Evolutionary conservation across 2,888 invertebrate species (phyloP), one percentile per base, ranked within the genome.

Genomic region (Laothoe populi): DNA sequence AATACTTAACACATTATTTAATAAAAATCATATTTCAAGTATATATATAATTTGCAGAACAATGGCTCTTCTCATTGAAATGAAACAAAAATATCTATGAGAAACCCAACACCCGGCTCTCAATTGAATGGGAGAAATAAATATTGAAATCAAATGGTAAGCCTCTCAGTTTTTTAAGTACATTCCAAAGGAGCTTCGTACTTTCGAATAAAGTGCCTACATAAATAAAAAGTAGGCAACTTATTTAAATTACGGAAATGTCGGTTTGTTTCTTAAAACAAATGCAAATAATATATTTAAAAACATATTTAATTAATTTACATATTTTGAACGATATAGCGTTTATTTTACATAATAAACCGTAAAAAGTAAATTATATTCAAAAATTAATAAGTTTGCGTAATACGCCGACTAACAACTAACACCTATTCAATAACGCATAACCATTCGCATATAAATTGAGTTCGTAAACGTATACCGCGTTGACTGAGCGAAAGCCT

Each of bases 1-100:
- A n/a, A 26, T 26, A 4, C 7, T 26, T 26, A 26, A 4, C 26
- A 4, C 26, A 26, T 26, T 7, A 26, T 26, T 53, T 16, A 53
- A 26, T 26, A 26, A 16, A 31, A 53, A 3, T 53, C 26, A 53
- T 11, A 57, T 10, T 19, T 24, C 19, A 4, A 19, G 2, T 11
- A 57, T 19, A 38, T 8, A 38, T 35, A 58, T 24, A 53, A 23
- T 11, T 23, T 53, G 49, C 24, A 60, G 19, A 49, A 19, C 24
- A 19, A 72, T 74, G 66, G 71, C 71, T 74, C 73, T 76, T 75
- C 78, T 73, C 69, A 63, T 70, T 70, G 74, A 73, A 74, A 79
- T 74, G 78, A 77, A 73, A 78, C 75, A 76, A 79, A 77, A 79
- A 75, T 74, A 69, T 78, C 60, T 75, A 77, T 79, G 80, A 76